phyloP scores from a whole-genome alignment of 2,797 vertebrate genomes.

The Fundulus diaphanus region DNA sequence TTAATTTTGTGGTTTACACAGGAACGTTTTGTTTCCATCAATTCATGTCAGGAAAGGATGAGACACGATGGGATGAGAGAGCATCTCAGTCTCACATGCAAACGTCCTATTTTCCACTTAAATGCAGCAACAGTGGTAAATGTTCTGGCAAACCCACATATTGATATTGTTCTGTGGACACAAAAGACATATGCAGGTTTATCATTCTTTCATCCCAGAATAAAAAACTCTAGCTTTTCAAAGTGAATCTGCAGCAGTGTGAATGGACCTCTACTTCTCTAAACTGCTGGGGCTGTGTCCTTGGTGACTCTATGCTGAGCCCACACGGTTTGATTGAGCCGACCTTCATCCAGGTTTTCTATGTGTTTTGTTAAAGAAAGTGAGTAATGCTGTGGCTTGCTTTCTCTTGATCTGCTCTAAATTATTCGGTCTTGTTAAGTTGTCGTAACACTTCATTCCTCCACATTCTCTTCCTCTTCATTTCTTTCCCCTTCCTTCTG shows the following conservation, averaged over 20 bases:
- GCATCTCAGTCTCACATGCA: not conserved
- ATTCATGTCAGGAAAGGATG: not conserved
- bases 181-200: constrained; percentile 5
- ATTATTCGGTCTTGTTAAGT: constrained; percentile 11
- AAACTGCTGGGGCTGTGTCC: constrained; percentile 51
- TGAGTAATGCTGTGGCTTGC: constrained; percentile 43
- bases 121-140: not conserved
- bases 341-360: constrained; percentile 45
- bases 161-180: constrained; percentile 15
- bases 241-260: constrained; percentile 23
- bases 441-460: constrained; percentile 35
- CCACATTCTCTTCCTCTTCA: constrained; percentile 29
- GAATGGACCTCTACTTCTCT: constrained; percentile 42
- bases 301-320: constrained; percentile 52
- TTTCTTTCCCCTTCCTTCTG: constrained; percentile 26
- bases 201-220: constrained; percentile 24
- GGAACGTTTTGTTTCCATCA: constrained; percentile 30
- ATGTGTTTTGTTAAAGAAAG: constrained; percentile 29
- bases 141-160: constrained; percentile 5
- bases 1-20: constrained; percentile 14
- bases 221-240: constrained; percentile 35
- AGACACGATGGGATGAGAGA: not conserved
- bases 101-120: not conserved
- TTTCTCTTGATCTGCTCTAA: constrained; percentile 23
- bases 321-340: constrained; percentile 45